Evolutionary conservation across 2,797 vertebrate genomes (phyloP), one percentile per base, ranked within the genome.

Genomic region (Brachymystax lenok): DNA sequence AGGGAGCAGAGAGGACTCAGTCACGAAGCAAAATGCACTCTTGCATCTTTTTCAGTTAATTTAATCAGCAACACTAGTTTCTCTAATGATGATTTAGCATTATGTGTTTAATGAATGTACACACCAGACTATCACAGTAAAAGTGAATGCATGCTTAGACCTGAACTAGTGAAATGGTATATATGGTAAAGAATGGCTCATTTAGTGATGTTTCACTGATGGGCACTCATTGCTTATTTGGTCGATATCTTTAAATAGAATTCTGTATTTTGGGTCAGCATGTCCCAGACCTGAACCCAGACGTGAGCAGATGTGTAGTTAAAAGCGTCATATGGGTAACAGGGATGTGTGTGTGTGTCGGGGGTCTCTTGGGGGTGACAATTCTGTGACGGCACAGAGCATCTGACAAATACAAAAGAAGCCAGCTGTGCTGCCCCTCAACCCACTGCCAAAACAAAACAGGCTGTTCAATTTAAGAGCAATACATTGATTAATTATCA

Each of bases 31-130:
- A 74, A 76, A 76, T 21, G 56, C 71, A 46, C 79, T 82, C 80
- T 87, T 86, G 61, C 59, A 84, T 86, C 83, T 79, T 30, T 59
- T 70, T 69, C 46, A 63, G 46, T 81, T 77, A 88, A 83, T 77
- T 78, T 54, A 5, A 79, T 75, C 71, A 50, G 56, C 70, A 78
- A 74, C 61, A 67, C 27, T 79, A 54, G 35, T 82, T 72, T 50
- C 79, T 85, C 54, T 76, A 71, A 72, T 71, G 71, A 61, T 63
- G 24, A 67, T 54, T 5, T 33, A 30, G 71, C 69, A 69, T 74
- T 56, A 50, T 61, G 63, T 54, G 63, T 84, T 61, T 30, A 14
- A 67, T 30, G 64, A 16, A 63, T 50, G 69, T 64, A 69, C 61
- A 69, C 75, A 79, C 68, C 30, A 56, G 52, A 56, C 75, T 83